Evolutionary conservation across 2,888 invertebrate species (phyloP).

Genomic region (Nysson spinosus): DNA sequence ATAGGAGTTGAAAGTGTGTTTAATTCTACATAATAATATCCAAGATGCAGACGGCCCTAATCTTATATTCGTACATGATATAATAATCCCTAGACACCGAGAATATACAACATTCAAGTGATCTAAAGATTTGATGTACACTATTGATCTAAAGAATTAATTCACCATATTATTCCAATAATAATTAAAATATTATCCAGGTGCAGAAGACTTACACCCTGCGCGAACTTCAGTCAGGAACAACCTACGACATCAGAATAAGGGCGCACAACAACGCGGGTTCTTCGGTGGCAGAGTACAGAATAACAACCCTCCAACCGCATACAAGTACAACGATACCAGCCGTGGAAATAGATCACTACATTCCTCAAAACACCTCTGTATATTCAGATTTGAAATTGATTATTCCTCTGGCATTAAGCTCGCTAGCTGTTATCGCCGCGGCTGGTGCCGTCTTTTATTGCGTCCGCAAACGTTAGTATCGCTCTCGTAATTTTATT

Average conservation of each 20-base stretch:
- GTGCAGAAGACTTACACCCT: conserved; percentile 88
- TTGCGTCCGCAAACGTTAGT: conserved; percentile 75
- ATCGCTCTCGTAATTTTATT: not conserved
- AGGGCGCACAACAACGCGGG: conserved; percentile 92
- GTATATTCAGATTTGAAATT: conserved; percentile 74
- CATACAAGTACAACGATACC: conserved; percentile 82
- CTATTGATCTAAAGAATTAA: not conserved
- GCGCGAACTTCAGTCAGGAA: conserved; percentile 85
- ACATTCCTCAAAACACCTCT: conserved; percentile 72
- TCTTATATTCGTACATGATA: no score
- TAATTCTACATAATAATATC: no score
- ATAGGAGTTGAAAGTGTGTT: no score
- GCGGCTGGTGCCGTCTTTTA: conserved; percentile 75
- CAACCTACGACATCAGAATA: conserved; percentile 78
- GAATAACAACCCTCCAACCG: conserved; percentile 89
- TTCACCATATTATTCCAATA: conserved; percentile 2
- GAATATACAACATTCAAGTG: not conserved
- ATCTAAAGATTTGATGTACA: not conserved
- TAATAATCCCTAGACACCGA: no score
- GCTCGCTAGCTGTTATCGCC: conserved; percentile 74
- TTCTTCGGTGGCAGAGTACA: conserved; percentile 88
- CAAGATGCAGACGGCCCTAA: no score
- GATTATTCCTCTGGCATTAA: conserved; percentile 73
- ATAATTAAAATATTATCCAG: no score
- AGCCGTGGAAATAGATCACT: conserved; percentile 73